Conservation (phyloP, 1,140 invertebrate genomes). For the Drosophila azteca region DNA sequence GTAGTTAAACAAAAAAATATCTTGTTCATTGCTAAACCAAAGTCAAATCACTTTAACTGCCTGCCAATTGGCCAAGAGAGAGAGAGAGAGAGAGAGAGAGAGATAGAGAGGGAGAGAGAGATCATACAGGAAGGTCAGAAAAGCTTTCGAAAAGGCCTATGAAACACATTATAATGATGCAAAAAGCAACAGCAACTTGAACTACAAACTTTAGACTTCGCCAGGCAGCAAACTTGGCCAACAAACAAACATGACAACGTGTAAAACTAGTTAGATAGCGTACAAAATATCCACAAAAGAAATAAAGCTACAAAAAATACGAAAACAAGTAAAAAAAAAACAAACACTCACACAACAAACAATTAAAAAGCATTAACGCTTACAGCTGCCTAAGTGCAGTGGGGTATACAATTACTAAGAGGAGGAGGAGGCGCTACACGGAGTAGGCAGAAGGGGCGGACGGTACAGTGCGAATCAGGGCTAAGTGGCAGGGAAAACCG, state of each 20-base stretch:
- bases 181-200: conserved; percentile 51
- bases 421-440: too few relatives aligned
- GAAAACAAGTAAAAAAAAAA: conserved; percentile 16
- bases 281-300: conserved; percentile 38
- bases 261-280: conserved; percentile 74
- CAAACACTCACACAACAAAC: conserved; percentile 44
- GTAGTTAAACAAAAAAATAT: conserved; percentile 27
- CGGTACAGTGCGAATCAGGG: conserved; percentile 36
- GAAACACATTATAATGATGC: conserved; percentile 38
- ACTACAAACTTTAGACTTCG: conserved; percentile 79
- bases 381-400: conserved; percentile 74
- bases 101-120: neutral
- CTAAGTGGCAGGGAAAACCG: too few relatives aligned
- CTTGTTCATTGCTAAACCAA: conserved; percentile 55
- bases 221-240: conserved; percentile 29
- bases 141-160: conserved; percentile 72
- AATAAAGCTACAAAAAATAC: conserved; percentile 25
- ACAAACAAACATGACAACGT: conserved; percentile 54
- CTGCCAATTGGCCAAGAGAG: conserved; percentile 36
- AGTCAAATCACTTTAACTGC: conserved; percentile 71
- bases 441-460: neutral
- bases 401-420: conserved; percentile 39
- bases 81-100: neutral
- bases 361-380: conserved; percentile 79
- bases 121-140: conserved; percentile 55